Evolutionary conservation across 2,113 vertebrate genomes (phyloP), one percentile per base, ranked within the genome.

Genomic region (Nycticryphes semicollaris): DNA sequence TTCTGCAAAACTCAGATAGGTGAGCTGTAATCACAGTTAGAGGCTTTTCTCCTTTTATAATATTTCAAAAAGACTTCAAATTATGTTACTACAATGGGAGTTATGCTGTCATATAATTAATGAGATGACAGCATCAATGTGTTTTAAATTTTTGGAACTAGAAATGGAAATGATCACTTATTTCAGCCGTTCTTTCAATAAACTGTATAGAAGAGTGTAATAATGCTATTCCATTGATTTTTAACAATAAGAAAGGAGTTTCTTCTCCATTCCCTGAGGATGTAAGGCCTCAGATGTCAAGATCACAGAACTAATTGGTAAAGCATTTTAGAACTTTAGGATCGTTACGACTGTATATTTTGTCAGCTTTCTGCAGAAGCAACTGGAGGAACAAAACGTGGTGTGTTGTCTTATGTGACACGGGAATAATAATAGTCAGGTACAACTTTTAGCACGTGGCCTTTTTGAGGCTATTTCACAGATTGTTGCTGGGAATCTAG

Each of bases 1-100:
- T 99, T 88, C 98, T 99, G 47, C 98, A 99, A 79, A 97, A 97
- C 47, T 99, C 99, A 93, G 99, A 99, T 91, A 98, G 98, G 99
- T 99, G 76, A 98, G 98, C 60, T 91, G 51, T 66, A 56, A 85
- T 66, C 9, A 12, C 24, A 88, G 35, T 48, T 82, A 48, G 35
- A 78, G 50, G 14, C 41, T 68, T 72, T 79, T 76, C 28, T 63
- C 23, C 50, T 47, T 86, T 47, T 43, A 51, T 18, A 7, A 37
- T 37, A 1, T 62, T 51, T 66, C 72, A 41, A 43, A 81, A 91
- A 35, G 19, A 56, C n/a, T 66, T 86, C 30, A 30, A 4, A 39
- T 30, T 70, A n/a, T 28, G 33, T 69, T 76, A 39, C 25, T 83
- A 12, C 35, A 66, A 6, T 77, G 35, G 47, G 35, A 30, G 27